A percentile compares a stretch with the other conserved stretches of the same genome.
These are phyloP conservation scores for Meloidogyne chitwoodi DNA, from an alignment of 1,140 invertebrate species.

Conservation along the genomic window DNA sequence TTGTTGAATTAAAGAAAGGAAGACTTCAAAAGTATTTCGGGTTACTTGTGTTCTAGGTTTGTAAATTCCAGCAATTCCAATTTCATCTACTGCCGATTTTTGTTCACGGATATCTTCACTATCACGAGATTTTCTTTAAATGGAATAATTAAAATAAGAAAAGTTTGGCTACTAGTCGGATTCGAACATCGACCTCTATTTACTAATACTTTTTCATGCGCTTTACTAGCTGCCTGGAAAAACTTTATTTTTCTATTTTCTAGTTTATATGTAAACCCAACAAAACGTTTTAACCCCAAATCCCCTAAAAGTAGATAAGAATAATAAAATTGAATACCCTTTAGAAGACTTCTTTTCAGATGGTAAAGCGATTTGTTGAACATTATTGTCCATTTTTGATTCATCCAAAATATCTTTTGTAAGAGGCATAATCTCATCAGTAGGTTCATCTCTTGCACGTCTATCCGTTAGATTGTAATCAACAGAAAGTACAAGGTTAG, in stretches of 20 bases:
- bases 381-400: slow-evolving; percentile 89
- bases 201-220: too few species aligned
- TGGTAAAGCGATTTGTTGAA: slow-evolving; percentile 76
- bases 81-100: slow-evolving; percentile 70
- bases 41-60: slow-evolving; percentile 95
- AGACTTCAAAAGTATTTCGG: slow-evolving; percentile 87
- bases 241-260: neutral
- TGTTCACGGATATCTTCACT: slow-evolving; percentile 39
- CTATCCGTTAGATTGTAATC: slow-evolving; percentile 94
- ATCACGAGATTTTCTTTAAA: slow-evolving; percentile 20
- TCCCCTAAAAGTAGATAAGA: neutral
- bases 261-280: neutral
- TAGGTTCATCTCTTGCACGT: slow-evolving; percentile 93
- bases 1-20: slow-evolving; percentile 92
- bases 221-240: neutral
- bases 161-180: neutral
- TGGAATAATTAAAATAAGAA: neutral
- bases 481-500: slow-evolving; percentile 97
- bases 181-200: neutral
- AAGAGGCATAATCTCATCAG: slow-evolving; percentile 92
- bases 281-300: slow-evolving; percentile 4
- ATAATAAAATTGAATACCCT: slow-evolving; percentile 61
- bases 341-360: slow-evolving; percentile 74
- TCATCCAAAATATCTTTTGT: slow-evolving; percentile 78
- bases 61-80: slow-evolving; percentile 90